Evolutionary conservation across 2,888 invertebrate genomes (phyloP).

Genomic region (Synergus gifuensis): DNA sequence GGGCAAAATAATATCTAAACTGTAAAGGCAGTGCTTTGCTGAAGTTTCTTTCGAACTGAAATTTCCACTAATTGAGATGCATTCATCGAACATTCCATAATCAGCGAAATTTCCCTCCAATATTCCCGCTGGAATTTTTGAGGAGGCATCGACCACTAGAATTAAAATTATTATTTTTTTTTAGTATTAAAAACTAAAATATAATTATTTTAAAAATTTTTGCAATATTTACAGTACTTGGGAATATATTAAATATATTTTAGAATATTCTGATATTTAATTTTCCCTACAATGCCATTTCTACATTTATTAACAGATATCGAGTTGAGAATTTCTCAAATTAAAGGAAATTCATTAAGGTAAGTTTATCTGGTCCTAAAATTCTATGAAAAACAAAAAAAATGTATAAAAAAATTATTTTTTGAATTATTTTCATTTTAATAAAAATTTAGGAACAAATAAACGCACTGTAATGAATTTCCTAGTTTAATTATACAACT

Average conservation of each 20-base stretch:
- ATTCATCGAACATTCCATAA: slow-evolving; percentile 78
- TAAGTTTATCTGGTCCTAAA: neutral
- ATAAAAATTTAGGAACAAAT: too few relatives aligned
- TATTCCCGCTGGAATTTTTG: slow-evolving; percentile 70
- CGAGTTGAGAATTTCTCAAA: too few relatives aligned
- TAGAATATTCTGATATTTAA: too few relatives aligned
- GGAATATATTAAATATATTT: too few relatives aligned
- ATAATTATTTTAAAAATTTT: neutral
- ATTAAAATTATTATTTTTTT: neutral
- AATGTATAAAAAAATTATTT: too few relatives aligned
- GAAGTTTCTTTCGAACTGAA: slow-evolving; percentile 64
- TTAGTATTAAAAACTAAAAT: too few relatives aligned
- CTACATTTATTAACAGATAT: too few relatives aligned
- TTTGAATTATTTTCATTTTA: too few relatives aligned
- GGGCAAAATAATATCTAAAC: slow-evolving; percentile 54
- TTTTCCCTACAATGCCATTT: too few relatives aligned
- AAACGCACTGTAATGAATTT: too few relatives aligned
- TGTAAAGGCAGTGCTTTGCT: slow-evolving; percentile 77
- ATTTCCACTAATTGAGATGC: slow-evolving; percentile 62
- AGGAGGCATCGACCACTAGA: slow-evolving; percentile 4
- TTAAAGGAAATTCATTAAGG: neutral
- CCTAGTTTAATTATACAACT: too few relatives aligned
- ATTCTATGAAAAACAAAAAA: too few relatives aligned
- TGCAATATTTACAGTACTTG: neutral
- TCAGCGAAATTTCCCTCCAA: slow-evolving; percentile 76